Base-by-base conservation (phyloP, 2,113 vertebrate genomes). In the Eptesicus fuscus region DNA sequence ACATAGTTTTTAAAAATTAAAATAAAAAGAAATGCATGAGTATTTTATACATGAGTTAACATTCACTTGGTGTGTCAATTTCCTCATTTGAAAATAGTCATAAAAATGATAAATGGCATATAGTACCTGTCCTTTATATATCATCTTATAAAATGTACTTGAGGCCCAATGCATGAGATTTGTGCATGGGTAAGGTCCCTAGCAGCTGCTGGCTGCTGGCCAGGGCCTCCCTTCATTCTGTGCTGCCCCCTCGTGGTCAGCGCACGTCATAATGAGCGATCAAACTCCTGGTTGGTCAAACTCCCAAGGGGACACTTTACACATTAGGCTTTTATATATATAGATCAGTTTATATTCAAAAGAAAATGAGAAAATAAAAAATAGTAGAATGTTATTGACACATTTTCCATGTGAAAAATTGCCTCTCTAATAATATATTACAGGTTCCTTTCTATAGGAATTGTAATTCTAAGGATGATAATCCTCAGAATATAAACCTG, bases 51-150 rank as follows among this genome's bases (percentile, higher is more conserved):
- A n/a, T 59, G 83, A n/a, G 0, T 80, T 71, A 44, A 9, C n/a
- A 49, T 77, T 94, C 14, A 70, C 10, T 28, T 1, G 3, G 16
- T 7, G 9, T 11, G 35, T 90, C 65, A 42, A 70, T 9, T 87
- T 90, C 10, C 7, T 93, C 37, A 82, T 80, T 59, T 93, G 40
- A 91, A 95, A 89, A 79, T n/a, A 37, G 47, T 76, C 16, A 83
- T 83, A 51, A 95, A 86, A 94, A 73, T 53, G 30, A 17, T 30
- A 4, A 9, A 18, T 73, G 59, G 28, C 12, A 88, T 71, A 42
- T 7, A 51, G 6, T 30, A 56, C 6, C 7, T 74, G 6, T 30
- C 74, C 13, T 71, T 85, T 35, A 37, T n/a, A 12, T 51, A 35
- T 59, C 5, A 28, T 10, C 18, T 79, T 61, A 11, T 61, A 28